Conservation (phyloP, 2,797 vertebrate genomes). For the Xenopus petersii region DNA sequence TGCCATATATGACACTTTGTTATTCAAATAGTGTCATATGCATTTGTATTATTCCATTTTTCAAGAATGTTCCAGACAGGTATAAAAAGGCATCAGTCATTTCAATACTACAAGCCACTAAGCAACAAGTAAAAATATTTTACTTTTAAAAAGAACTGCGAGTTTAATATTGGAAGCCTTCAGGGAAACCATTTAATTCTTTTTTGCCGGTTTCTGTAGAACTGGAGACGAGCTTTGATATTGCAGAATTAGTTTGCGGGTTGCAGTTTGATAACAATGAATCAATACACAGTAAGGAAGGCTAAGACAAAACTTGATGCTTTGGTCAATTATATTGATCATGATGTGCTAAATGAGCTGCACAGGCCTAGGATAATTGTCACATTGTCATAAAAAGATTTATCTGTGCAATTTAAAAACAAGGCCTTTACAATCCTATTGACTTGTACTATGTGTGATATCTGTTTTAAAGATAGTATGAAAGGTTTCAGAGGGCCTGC, state of each 20-base stretch:
- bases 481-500: constrained; percentile 34
- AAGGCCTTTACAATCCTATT: constrained; percentile 40
- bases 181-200: constrained; percentile 5
- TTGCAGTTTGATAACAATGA: constrained; percentile 28
- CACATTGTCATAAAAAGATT: constrained; percentile 50
- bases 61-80: too few relatives aligned
- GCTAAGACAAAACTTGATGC: constrained; percentile 26
- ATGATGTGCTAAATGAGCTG: constrained; percentile 43
- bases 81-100: neutral
- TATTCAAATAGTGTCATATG: too few relatives aligned
- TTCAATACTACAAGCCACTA: neutral
- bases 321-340: constrained; percentile 40
- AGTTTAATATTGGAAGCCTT: neutral
- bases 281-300: constrained; percentile 40
- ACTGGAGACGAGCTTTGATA: constrained; percentile 4
- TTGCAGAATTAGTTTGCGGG: constrained; percentile 30
- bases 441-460: constrained; percentile 38
- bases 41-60: too few relatives aligned
- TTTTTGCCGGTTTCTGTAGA: neutral
- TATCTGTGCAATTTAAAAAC: constrained; percentile 46
- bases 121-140: neutral
- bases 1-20: too few relatives aligned
- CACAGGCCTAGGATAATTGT: constrained; percentile 38
- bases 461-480: constrained; percentile 42
- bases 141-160: neutral